Evolutionary conservation across 2,113 vertebrate species (phyloP), one percentile per base, ranked within the genome.

Genomic region (Setophaga petechia): DNA sequence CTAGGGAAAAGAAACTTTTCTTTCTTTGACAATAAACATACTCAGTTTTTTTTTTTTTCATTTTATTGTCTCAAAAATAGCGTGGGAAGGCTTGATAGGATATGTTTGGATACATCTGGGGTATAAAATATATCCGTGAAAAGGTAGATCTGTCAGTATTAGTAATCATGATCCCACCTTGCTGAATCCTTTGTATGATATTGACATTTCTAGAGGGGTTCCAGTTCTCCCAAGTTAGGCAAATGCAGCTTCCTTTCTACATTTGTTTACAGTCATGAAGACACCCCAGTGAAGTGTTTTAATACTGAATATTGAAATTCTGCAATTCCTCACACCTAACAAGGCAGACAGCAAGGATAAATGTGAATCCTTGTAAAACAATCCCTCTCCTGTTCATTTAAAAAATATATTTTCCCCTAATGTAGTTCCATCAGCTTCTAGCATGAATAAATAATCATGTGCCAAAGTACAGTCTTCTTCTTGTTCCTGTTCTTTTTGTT

Each of bases 361-460:
- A 74, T 31, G 16, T 67, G 86, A 87, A 59, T 86, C 59, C 55
- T 74, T 52, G 65, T 66, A 91, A 89, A 92, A 84, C 81, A 83
- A 87, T 65, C 66, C 27, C 31, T 89, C 61, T 94, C 33, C 35
- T 84, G 59, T 84, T 95, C 23, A 75, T 92, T 93, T 90, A 19
- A 84, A 94, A 95, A 88, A 68, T 73, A 9, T 66, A 51, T 89
- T 84, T 87, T 52, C 25, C 55, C 62, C 44, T 90, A 74, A 92
- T 84, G 65, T 44, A 12, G 35, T 88, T 94, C 55, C 31, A 69
- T 92, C 72, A 81, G 37, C 27, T 87, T 89, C 47, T 74, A 78
- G 25, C 27, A 89, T 81, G 47, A 94, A 92, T 93, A 93, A 95
- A 90, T 90, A 77, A 90, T 62, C 16, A 30, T 63, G 31, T 65